Percentiles rank a stretch among this genome's conserved stretches.
Evolutionary conservation across 1,140 invertebrate species (phyloP).

Genomic region (Drosophila rhopaloa): DNA sequence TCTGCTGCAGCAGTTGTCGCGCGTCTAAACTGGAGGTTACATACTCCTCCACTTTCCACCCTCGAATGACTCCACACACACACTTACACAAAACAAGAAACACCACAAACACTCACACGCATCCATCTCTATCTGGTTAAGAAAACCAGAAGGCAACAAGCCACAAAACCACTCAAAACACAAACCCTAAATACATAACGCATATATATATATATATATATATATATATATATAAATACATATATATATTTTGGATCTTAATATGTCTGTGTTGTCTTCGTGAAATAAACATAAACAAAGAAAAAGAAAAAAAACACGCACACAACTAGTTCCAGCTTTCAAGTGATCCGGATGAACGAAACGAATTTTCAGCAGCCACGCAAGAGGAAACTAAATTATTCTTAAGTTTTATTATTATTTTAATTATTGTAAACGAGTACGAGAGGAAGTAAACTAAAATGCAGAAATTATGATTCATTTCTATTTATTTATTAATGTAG

Average conservation of each 20-base stretch:
- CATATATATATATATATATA: slow-evolving; percentile 55
- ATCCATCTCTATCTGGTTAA: slow-evolving; percentile 35
- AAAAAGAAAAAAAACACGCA: slow-evolving; percentile 43
- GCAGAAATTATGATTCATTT: slow-evolving; percentile 36
- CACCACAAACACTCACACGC: slow-evolving; percentile 34
- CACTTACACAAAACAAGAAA: slow-evolving; percentile 41
- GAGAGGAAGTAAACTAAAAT: slow-evolving; percentile 50
- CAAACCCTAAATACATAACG: slow-evolving; percentile 51
- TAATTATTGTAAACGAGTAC: slow-evolving; percentile 47
- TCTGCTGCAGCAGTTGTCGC: slow-evolving; percentile 92
- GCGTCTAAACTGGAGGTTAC: slow-evolving; percentile 87
- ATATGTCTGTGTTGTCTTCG: slow-evolving; percentile 80
- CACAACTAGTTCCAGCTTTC: slow-evolving; percentile 42
- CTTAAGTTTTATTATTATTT: slow-evolving; percentile 70
- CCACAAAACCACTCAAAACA: slow-evolving; percentile 52
- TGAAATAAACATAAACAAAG: slow-evolving; percentile 74
- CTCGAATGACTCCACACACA: slow-evolving; percentile 40
- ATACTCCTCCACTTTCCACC: slow-evolving; percentile 17
- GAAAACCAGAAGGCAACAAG: slow-evolving; percentile 29
- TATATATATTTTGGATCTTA: slow-evolving; percentile 80
- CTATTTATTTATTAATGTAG: slow-evolving; percentile 31
- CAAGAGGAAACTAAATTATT: slow-evolving; percentile 49
- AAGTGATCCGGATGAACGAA: slow-evolving; percentile 41
- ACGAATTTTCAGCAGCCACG: slow-evolving; percentile 52
- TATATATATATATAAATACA: slow-evolving; percentile 57